Evolutionary conservation across 2,797 vertebrate genomes (phyloP).

Genomic region (Pyrocephalus nanus): DNA sequence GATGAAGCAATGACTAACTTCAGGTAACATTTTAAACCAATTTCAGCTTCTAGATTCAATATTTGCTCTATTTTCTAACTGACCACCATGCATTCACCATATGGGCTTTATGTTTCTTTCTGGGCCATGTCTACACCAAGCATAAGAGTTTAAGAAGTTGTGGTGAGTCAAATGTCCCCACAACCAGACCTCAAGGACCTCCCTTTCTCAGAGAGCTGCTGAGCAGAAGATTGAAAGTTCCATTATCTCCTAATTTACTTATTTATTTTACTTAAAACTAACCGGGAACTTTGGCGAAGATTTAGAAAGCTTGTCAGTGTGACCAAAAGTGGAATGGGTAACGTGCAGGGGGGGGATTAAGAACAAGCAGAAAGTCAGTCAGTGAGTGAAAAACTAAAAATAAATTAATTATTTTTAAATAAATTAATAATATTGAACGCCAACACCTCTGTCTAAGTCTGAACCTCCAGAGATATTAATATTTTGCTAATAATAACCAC

Average conservation of each 20-base stretch:
- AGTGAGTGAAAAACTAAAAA: background rate
- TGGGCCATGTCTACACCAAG: background rate
- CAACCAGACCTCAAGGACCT: background rate
- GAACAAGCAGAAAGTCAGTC: background rate
- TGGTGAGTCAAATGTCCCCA: background rate
- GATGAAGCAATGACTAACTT: background rate
- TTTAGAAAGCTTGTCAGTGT: background rate
- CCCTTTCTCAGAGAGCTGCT: background rate
- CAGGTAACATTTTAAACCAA: background rate
- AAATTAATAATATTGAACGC: no score
- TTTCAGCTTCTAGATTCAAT: background rate
- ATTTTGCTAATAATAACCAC: constrained; percentile 29
- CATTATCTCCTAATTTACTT: background rate
- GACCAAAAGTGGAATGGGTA: background rate
- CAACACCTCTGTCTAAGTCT: background rate
- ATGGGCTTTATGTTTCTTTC: background rate
- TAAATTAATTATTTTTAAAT: background rate
- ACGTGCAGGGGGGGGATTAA: background rate
- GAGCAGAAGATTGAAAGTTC: background rate
- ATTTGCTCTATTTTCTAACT: background rate
- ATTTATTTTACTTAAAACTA: background rate
- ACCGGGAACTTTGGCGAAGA: background rate
- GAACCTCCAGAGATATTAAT: constrained; percentile 11
- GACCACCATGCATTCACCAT: no score
- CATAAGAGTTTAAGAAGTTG: background rate